phyloP scores from a whole-genome alignment of 2,113 vertebrate species.

The Isurus oxyrinchus region DNA sequence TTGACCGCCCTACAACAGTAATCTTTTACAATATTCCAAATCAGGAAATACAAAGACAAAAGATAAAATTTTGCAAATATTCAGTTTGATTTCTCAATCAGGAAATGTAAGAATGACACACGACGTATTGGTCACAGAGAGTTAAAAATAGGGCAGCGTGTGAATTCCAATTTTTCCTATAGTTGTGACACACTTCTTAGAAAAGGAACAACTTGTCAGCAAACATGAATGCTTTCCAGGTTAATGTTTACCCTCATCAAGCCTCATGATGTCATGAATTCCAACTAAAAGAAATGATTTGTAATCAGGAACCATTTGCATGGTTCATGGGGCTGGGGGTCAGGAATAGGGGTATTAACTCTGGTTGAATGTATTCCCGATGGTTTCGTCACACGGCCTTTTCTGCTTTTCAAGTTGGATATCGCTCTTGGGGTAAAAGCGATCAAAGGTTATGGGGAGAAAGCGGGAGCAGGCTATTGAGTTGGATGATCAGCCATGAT shows the following conservation, averaged over 20 bases:
- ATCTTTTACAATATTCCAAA: not conserved
- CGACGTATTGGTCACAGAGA: not conserved
- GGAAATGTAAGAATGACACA: not conserved
- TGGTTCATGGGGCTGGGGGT: not conserved
- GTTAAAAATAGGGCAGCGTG: not conserved
- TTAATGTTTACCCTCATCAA: conserved; percentile 23
- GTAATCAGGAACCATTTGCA: not conserved
- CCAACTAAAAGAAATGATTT: not conserved
- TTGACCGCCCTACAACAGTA: too few species aligned
- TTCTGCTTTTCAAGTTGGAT: not conserved
- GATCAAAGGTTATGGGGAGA: too few species aligned
- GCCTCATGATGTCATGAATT: not conserved
- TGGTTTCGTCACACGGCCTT: not conserved
- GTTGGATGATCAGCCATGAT: too few species aligned
- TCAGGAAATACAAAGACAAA: not conserved
- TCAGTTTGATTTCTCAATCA: not conserved
- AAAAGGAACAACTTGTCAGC: not conserved
- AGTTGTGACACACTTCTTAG: not conserved
- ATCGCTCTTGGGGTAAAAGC: too few species aligned
- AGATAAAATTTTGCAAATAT: not conserved
- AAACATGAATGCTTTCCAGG: not conserved
- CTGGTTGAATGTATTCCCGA: not conserved
- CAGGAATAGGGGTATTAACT: not conserved
- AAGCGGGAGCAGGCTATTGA: too few species aligned
- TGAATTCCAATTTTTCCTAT: not conserved